Percentiles rank a stretch among this genome's conserved stretches.
These are phyloP conservation scores for Coendou prehensilis DNA, from an alignment of 2,797 vertebrate genomes.

Conservation along the genomic window DNA sequence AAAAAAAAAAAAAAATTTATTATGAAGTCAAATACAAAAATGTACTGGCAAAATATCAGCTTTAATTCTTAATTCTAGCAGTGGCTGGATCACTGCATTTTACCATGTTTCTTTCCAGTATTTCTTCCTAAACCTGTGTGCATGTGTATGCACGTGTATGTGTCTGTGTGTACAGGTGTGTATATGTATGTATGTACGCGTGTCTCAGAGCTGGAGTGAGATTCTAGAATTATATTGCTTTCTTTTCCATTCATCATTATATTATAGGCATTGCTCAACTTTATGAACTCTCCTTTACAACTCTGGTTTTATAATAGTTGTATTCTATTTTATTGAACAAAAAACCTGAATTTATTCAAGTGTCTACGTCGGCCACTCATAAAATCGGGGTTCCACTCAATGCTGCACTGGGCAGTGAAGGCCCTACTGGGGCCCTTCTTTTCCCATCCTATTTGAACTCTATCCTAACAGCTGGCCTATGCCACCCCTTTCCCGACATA, in stretches of 20 bases:
- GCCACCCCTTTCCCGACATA: neutral
- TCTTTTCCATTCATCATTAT: neutral
- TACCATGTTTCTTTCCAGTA: neutral
- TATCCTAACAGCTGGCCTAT: neutral
- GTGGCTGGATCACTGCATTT: neutral
- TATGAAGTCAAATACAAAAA: neutral
- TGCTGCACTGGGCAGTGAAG: neutral
- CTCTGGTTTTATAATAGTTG: neutral
- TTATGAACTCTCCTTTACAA: neutral
- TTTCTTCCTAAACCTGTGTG: neutral
- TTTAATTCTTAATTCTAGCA: neutral
- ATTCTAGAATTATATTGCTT: neutral
- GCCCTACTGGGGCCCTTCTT: neutral
- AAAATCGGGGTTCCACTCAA: neutral
- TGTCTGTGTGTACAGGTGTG: neutral
- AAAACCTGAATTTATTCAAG: neutral
- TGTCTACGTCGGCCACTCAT: neutral
- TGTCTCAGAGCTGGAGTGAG: neutral
- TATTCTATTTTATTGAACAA: conserved; percentile 34
- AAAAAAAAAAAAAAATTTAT: neutral
- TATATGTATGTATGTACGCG: neutral
- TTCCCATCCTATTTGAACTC: neutral
- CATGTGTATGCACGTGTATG: neutral
- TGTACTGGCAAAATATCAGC: neutral
- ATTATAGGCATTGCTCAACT: neutral